Percentiles rank a stretch among this genome's conserved stretches.
Conservation (phyloP, 2,888 invertebrate genomes). For the Lithosia quadra region DNA sequence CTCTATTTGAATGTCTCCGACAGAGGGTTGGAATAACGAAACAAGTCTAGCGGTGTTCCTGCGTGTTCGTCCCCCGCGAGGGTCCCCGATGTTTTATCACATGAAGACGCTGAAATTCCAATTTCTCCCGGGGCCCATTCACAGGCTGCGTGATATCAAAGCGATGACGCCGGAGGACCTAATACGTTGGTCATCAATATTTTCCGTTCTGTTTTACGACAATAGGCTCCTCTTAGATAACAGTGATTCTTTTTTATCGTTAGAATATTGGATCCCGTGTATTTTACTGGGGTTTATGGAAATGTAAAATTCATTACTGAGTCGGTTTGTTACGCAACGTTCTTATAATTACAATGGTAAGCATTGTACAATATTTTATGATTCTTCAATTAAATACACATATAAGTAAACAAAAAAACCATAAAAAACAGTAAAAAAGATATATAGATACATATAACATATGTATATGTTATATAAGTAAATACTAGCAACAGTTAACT, state of each 20-base stretch:
- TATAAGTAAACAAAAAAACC: too few species aligned
- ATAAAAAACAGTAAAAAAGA: too few species aligned
- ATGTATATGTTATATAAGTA: too few species aligned
- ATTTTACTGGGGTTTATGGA: constrained; percentile 22
- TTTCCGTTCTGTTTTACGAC: constrained; percentile 53
- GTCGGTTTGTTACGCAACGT: not conserved
- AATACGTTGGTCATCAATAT: constrained; percentile 54
- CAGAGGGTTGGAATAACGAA: constrained; percentile 50
- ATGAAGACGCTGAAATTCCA: constrained; percentile 52
- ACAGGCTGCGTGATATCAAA: constrained; percentile 46
- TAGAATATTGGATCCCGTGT: constrained; percentile 17
- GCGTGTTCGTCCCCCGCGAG: constrained; percentile 25
- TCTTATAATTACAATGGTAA: not conserved
- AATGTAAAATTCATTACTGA: constrained; percentile 19
- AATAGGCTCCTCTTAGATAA: constrained; percentile 41
- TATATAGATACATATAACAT: too few species aligned
- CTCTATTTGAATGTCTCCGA: constrained; percentile 48
- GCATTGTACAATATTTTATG: not conserved
- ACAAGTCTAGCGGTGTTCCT: constrained; percentile 44
- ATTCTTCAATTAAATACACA: not conserved
- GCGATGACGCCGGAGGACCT: constrained; percentile 46
- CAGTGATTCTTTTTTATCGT: constrained; percentile 54
- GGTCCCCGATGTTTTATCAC: constrained; percentile 40
- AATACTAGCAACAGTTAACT: too few species aligned
- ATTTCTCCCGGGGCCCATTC: constrained; percentile 63